Evolutionary conservation across 2,797 vertebrate genomes (phyloP), one percentile per base, ranked within the genome.

Genomic region (Etheostoma perlongum): DNA sequence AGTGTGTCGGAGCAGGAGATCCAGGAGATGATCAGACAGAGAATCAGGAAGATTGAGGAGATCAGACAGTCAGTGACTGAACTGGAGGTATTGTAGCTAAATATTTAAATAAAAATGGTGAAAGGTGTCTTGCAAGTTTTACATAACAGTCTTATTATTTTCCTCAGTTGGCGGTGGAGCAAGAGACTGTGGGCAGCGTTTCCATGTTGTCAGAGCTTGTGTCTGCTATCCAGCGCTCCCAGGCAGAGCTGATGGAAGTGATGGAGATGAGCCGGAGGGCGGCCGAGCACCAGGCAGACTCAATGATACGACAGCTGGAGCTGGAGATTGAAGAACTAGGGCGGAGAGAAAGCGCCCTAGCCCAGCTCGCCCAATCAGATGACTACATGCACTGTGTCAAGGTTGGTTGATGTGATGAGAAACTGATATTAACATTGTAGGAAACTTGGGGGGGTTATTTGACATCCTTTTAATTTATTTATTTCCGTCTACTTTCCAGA

Each of bases 221-320:
- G 23, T 78, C 69, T 0, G 90, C 93, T 62, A 64, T 95, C 2
- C 87, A 95, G 78, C 86, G 74, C 52, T 90, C 87, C 3, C 93
- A 95, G 84, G 87, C 88, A 0, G 79, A 94, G 55, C 81, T 94
- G 54, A 66, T 94, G 46, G 92, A 95, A 62, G 84, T 83, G 62
- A 87, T 93, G 74, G 93, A 95, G 69, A 88, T 74, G 27, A 93
- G 85, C 52, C 76, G 66, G 5, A 48, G 66, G 54, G 88, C 88
- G 0, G 89, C 89, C 0, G 82, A 88, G 61, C 86, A 78, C 5
- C 92, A 94, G 74, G 94, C 92, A 4, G 85, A 91, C 27, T 47
- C 82, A 49, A 74, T 91, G 58, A 83, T 94, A 1, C 80, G 79
- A 2, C 92, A 95, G 67, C 84, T 96, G 81, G 92, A 95, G 84